These are phyloP conservation scores for Sciurus carolinensis DNA, from an alignment of 2,797 vertebrate species.

Conservation along the genomic window DNA sequence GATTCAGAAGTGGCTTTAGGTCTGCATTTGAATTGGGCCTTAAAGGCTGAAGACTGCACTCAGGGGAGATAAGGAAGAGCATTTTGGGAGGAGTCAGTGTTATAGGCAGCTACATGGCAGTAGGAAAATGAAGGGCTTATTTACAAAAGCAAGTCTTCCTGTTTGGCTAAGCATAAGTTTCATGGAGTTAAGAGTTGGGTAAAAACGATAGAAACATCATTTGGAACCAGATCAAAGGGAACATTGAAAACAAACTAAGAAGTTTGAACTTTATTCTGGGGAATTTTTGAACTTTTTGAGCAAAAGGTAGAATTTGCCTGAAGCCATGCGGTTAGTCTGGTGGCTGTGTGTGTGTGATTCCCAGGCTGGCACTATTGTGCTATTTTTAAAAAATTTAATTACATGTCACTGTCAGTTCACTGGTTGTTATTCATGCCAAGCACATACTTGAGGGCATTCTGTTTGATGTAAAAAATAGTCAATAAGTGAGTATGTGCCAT, in stretches of 20 bases:
- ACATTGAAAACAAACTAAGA: background rate
- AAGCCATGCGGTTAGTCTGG: background rate
- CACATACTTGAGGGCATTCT: constrained; percentile 22
- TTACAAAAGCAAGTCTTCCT: constrained; percentile 22
- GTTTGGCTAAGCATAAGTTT: background rate
- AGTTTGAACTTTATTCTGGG: background rate
- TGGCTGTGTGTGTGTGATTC: background rate
- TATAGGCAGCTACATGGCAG: background rate
- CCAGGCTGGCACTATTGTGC: background rate
- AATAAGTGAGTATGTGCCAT: background rate
- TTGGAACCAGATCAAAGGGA: background rate
- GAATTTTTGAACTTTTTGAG: background rate
- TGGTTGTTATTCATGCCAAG: background rate
- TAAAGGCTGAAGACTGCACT: background rate
- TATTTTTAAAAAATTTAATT: background rate
- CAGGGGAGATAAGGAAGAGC: background rate
- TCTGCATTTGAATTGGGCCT: background rate
- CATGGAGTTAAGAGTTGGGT: background rate
- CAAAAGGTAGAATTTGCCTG: background rate
- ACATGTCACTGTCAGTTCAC: background rate
- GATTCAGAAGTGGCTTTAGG: background rate
- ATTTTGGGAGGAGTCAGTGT: background rate
- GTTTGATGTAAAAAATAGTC: background rate
- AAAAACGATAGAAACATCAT: background rate
- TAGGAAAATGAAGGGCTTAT: background rate